Base-by-base conservation (phyloP, 1,140 invertebrate species). In the Andricus grossulariae region DNA sequence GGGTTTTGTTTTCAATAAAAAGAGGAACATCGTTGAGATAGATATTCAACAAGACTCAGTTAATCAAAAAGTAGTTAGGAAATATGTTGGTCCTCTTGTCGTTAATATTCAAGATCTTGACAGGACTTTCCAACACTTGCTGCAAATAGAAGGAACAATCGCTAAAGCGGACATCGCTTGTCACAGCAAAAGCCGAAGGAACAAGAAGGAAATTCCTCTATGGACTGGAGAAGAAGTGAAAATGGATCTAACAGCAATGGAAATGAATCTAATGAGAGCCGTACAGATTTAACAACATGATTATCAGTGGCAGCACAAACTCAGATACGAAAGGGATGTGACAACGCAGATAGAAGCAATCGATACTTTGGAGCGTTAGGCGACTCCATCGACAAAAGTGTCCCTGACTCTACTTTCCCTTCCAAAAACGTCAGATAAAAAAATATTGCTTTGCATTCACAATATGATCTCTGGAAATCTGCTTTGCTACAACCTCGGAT, bases 151-250 rank as follows among this genome's bases (percentile, higher is more conserved):
- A 92, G 98, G 98, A 81, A 98, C 97, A 2, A 94, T 97, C 4
- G 97, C 98, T 0, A 99, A 98, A 89, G 95, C 98, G 60, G 99
- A 99, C 87, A 98, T 99, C 57, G 99, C 98, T 0, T 99, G 99
- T 88, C 99, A 99, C 89, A 99, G 98, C 55, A 99, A 99, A 92
- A 97, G 96, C 88, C 92, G 96, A 66, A 93, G 98, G 81, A 99
- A 99, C 89, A 99, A 99, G 90, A 99, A 99, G 90, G 99, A 99
- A 91, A 99, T 99, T 87, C 98, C 98, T 0, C 87, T 99, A 2
- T 98, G 98, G 88, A 99, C 98, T 0, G 98, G 98, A 1, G 99
- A 99, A 91, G 99, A 99, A 92, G 97, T 99, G 19, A 98, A 99
- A 87, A 99, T 99, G 98, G 98, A 99, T 93, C 92, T 99, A 1